These are phyloP conservation scores for Gallinago paraguaiae DNA, from an alignment of 2,113 vertebrate genomes.

Conservation along the genomic window DNA sequence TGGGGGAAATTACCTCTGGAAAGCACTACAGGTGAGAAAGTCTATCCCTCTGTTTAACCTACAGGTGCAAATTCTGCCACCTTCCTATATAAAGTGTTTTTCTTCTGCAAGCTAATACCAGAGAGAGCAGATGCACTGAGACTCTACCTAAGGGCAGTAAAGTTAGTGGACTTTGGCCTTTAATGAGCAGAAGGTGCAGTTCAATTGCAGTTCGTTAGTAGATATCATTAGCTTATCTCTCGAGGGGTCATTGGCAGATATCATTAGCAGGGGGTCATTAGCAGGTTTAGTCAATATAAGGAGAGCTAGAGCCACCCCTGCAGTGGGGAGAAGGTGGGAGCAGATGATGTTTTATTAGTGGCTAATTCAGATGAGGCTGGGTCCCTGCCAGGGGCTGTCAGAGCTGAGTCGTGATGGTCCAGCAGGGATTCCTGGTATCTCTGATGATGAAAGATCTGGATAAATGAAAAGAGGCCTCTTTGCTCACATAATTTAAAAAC, in stretches of 20 bases:
- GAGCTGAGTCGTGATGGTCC: neutral
- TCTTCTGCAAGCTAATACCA: neutral
- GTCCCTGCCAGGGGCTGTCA: neutral
- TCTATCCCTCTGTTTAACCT: neutral
- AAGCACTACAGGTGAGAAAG: neutral
- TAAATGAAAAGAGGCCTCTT: neutral
- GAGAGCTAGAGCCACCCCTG: neutral
- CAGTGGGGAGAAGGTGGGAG: neutral
- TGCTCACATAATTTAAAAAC: neutral
- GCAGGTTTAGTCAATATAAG: neutral
- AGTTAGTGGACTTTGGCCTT: neutral
- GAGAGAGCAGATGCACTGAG: rapidly evolving
- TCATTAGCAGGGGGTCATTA: constrained; percentile 49
- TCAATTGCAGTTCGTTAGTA: constrained; percentile 1
- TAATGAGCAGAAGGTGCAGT: constrained; percentile 42
- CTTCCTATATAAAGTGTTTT: neutral
- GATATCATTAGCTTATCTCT: constrained; percentile 39
- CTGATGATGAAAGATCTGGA: neutral
- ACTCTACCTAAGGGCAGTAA: neutral
- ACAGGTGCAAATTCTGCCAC: neutral
- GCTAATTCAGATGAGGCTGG: neutral
- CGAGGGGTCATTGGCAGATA: constrained; percentile 27
- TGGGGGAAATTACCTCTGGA: neutral
- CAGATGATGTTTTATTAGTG: neutral
- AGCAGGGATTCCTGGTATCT: neutral